Conservation (phyloP, 2,113 vertebrate species). For the Psilopsiagon aurifrons region DNA sequence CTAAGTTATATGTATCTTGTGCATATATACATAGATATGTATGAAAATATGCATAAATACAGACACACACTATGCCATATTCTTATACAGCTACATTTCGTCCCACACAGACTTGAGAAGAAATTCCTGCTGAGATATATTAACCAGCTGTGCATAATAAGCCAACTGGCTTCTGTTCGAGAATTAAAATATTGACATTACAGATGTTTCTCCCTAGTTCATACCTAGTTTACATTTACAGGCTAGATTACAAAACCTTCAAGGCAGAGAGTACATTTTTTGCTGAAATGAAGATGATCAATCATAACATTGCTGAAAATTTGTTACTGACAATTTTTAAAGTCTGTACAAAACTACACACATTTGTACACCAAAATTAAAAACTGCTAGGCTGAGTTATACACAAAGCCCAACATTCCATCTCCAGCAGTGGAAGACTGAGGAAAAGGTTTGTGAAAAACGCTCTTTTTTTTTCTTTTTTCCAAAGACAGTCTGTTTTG, state of each 20-base stretch:
- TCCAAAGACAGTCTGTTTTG: background rate
- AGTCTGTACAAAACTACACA: background rate
- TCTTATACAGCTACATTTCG: background rate
- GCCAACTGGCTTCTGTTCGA: background rate
- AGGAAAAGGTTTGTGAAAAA: background rate
- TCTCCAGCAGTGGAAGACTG: background rate
- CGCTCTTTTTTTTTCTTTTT: background rate
- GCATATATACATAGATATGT: background rate
- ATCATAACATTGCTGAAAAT: background rate
- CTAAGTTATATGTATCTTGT: background rate
- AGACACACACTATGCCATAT: background rate
- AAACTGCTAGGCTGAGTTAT: background rate
- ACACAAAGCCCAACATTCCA: background rate
- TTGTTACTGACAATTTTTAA: background rate
- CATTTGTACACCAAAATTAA: background rate
- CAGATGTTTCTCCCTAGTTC: background rate
- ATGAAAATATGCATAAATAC: background rate
- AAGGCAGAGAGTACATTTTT: background rate
- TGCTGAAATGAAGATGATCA: background rate
- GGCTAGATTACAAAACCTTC: background rate
- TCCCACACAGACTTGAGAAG: background rate
- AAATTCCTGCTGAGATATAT: background rate
- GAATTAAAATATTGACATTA: slow-evolving; percentile 12
- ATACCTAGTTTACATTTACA: background rate
- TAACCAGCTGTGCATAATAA: slow-evolving; percentile 20